phyloP scores from a whole-genome alignment of 2,797 vertebrate species.

The Coilia nasus region DNA sequence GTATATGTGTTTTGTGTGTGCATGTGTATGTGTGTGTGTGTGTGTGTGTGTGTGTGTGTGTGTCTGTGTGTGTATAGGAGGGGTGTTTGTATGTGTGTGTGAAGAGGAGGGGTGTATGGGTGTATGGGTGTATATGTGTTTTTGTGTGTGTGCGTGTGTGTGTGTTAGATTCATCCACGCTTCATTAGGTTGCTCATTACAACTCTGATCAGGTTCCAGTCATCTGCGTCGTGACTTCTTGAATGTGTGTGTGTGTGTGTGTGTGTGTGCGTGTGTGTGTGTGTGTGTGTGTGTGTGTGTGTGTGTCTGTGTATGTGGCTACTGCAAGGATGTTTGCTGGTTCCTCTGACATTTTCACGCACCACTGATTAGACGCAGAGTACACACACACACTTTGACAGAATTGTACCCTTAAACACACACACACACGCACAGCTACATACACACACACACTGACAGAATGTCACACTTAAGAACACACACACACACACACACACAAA shows the following conservation, averaged over 20 bases:
- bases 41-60: background rate
- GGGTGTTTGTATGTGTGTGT: background rate
- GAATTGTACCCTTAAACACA: background rate
- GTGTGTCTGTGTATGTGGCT: background rate
- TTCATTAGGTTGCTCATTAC: background rate
- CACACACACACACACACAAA: background rate
- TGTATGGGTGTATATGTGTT: conserved; percentile 17
- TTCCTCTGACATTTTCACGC: background rate
- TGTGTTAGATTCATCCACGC: background rate
- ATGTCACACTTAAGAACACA: background rate
- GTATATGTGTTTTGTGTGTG: background rate
- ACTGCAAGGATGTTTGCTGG: background rate
- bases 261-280: conserved; percentile 13
- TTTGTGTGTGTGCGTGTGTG: conserved; percentile 24
- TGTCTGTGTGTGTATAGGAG: background rate
- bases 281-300: conserved; percentile 16
- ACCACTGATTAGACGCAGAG: background rate
- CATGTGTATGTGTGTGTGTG: background rate
- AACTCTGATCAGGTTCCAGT: background rate
- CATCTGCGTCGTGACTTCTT: background rate
- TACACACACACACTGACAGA: background rate
- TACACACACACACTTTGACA: background rate
- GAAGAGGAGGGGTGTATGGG: background rate
- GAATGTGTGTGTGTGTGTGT: background rate
- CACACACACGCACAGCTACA: background rate